Evolutionary conservation across 2,888 invertebrate species (phyloP).

Genomic region (Scelioninae gen. 1): DNA sequence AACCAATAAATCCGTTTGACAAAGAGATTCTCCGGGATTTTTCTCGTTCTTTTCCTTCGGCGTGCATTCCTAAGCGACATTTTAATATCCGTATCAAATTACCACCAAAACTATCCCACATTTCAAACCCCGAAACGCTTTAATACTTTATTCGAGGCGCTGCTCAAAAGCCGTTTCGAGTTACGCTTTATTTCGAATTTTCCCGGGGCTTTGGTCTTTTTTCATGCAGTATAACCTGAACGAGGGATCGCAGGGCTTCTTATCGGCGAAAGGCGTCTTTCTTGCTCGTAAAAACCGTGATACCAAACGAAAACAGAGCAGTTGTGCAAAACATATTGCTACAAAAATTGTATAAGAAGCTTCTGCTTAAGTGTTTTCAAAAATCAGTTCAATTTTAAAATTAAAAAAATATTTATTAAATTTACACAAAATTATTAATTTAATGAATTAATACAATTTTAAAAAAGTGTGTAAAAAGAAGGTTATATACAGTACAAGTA

Average conservation of each 20-base stretch:
- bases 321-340: background rate
- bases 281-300: conserved; percentile 9
- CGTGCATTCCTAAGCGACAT: conserved; percentile 51
- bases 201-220: conserved; percentile 33
- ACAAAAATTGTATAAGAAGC: conserved; percentile 4
- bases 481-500: background rate
- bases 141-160: conserved; percentile 48
- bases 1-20: conserved; percentile 52
- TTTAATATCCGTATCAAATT: conserved; percentile 64
- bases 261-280: conserved; percentile 20
- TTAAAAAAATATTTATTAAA: background rate
- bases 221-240: conserved; percentile 16
- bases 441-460: background rate
- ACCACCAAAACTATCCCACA: conserved; percentile 58
- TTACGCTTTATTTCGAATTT: conserved; percentile 59
- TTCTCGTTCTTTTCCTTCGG: conserved; percentile 27
- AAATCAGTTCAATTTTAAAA: too few species aligned
- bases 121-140: conserved; percentile 43
- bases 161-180: conserved; percentile 53
- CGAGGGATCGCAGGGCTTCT: conserved; percentile 28
- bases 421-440: background rate
- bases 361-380: background rate
- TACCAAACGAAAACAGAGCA: conserved; percentile 17
- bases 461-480: background rate
- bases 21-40: conserved; percentile 39